These are phyloP conservation scores for Carassius auratus DNA, from an alignment of 2,113 vertebrate genomes.

Conservation along the genomic window DNA sequence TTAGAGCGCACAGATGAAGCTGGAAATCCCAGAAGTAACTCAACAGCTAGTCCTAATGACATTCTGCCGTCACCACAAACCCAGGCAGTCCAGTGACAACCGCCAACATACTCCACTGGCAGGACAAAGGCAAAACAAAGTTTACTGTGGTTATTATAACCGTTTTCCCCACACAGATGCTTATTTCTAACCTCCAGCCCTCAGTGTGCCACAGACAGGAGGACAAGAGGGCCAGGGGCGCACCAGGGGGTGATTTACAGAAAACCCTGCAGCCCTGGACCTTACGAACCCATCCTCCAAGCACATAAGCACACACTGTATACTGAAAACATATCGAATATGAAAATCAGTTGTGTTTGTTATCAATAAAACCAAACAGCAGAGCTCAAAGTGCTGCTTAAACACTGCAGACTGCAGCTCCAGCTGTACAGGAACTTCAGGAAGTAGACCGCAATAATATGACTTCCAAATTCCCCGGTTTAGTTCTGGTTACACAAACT, in stretches of 20 bases:
- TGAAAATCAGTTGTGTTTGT: not conserved
- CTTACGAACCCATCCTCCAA: not conserved
- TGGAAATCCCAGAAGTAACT: slow-evolving; percentile 5
- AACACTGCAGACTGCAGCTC: not conserved
- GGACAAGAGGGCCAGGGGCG: not conserved
- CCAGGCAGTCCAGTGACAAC: not conserved
- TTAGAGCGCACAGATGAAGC: slow-evolving; percentile 52
- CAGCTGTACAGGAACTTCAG: not conserved
- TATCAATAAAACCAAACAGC: not conserved
- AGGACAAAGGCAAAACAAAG: not conserved
- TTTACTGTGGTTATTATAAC: slow-evolving; percentile 9
- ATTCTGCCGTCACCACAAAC: slow-evolving; percentile 30
- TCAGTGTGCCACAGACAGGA: not conserved
- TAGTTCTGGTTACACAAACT: slow-evolving; percentile 1
- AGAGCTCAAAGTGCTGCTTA: not conserved
- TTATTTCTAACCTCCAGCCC: not conserved
- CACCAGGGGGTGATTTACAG: slow-evolving; percentile 18
- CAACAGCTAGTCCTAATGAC: not conserved
- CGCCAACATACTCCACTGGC: not conserved
- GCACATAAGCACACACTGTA: slow-evolving; percentile 1
- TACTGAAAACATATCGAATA: not conserved
- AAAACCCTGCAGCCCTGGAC: not conserved
- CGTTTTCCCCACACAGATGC: not conserved
- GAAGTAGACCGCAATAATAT: not conserved
- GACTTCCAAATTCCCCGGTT: not conserved